Conservation (phyloP, 2,797 vertebrate species). For the Rhinogobio ventralis region DNA sequence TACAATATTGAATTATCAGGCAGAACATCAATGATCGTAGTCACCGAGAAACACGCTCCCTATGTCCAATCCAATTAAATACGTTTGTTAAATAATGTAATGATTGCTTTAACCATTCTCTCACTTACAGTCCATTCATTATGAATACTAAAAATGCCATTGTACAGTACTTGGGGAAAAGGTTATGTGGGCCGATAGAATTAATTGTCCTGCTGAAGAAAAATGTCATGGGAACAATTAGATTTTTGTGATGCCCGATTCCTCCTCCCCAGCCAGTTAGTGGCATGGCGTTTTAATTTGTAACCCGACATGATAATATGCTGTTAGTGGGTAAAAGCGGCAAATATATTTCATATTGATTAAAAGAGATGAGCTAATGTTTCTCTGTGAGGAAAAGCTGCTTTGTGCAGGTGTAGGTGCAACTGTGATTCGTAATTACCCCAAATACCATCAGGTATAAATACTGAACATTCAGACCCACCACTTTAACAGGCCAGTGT, state of each 20-base stretch:
- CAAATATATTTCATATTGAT: slow-evolving; percentile 80
- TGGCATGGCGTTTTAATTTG: slow-evolving; percentile 81
- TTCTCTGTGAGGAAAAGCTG: slow-evolving; percentile 38
- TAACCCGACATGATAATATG: slow-evolving; percentile 83
- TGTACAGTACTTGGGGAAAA: slow-evolving; percentile 76
- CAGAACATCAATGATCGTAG: slow-evolving; percentile 72
- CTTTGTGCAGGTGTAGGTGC: slow-evolving; percentile 24
- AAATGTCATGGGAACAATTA: slow-evolving; percentile 84
- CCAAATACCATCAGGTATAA: slow-evolving; percentile 14
- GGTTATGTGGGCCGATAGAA: slow-evolving; percentile 84
- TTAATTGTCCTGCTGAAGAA: slow-evolving; percentile 81
- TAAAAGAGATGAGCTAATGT: slow-evolving; percentile 70
- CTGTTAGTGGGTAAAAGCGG: slow-evolving; percentile 70
- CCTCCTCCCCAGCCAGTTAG: slow-evolving; percentile 75
- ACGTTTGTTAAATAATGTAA: slow-evolving; percentile 83
- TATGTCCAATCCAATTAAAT: slow-evolving; percentile 83
- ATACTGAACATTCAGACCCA: neutral
- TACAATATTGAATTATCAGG: slow-evolving; percentile 82
- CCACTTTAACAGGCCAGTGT: neutral
- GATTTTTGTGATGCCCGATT: slow-evolving; percentile 79
- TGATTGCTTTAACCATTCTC: slow-evolving; percentile 79
- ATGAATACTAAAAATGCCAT: slow-evolving; percentile 79
- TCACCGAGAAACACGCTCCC: slow-evolving; percentile 71
- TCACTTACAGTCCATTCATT: slow-evolving; percentile 78
- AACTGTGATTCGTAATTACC: slow-evolving; percentile 14